These are phyloP conservation scores for Grus americana DNA, from an alignment of 2,113 vertebrate genomes.

Conservation along the genomic window DNA sequence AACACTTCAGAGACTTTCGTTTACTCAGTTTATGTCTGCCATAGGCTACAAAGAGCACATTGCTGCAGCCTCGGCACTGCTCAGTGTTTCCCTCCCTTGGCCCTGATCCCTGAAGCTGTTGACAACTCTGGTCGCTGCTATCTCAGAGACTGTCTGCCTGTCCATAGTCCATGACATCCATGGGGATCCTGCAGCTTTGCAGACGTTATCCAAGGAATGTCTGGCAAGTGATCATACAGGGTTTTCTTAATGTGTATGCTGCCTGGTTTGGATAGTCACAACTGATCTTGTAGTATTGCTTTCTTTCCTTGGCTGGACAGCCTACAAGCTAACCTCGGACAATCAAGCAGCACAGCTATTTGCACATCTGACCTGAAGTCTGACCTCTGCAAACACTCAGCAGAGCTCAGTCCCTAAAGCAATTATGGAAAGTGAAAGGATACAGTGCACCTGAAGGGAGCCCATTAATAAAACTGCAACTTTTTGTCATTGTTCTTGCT, in stretches of 20 bases:
- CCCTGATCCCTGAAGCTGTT: neutral
- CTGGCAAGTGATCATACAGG: neutral
- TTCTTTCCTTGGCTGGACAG: neutral
- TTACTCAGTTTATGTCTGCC: neutral
- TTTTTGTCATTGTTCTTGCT: too few species aligned
- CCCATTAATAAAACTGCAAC: neutral
- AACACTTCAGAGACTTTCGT: neutral
- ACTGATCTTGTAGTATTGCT: neutral
- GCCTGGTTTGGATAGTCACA: neutral
- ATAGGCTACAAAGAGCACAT: neutral
- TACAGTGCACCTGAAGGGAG: neutral
- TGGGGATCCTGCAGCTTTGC: neutral
- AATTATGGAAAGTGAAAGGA: neutral
- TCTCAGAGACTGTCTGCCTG: neutral
- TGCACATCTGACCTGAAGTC: neutral
- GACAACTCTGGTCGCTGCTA: neutral
- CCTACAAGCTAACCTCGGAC: neutral
- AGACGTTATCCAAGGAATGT: fast-evolving
- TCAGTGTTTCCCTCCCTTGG: neutral
- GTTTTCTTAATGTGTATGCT: neutral
- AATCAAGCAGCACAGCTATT: neutral
- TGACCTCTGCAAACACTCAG: neutral
- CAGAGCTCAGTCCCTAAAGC: neutral
- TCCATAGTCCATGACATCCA: neutral
- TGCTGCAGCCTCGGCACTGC: neutral